Evolutionary conservation across 2,888 invertebrate genomes (phyloP).

Genomic region (Phortica magna): DNA sequence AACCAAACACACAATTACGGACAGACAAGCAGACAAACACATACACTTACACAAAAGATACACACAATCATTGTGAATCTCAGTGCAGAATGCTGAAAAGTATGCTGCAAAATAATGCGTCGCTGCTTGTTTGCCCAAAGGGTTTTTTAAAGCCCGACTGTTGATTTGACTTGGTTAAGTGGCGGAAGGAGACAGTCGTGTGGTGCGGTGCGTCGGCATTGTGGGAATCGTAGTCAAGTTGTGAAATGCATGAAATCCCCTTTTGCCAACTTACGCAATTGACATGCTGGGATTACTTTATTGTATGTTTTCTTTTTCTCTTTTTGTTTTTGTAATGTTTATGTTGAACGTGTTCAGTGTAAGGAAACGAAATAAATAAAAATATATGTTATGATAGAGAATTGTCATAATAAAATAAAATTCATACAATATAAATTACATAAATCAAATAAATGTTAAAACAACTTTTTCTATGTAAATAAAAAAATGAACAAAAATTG

Average conservation of each 20-base stretch:
- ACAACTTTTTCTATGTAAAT: no score
- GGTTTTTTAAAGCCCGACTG: no score
- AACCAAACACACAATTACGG: no score
- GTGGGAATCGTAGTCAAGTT: constrained; percentile 10
- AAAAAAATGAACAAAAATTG: no score
- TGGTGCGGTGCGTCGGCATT: not conserved
- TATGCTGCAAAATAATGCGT: no score
- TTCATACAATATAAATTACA: no score
- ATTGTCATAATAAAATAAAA: not conserved
- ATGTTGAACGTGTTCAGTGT: not conserved
- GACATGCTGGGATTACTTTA: constrained; percentile 6
- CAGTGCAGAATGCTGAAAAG: no score
- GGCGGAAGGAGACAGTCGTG: not conserved
- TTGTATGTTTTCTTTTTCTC: not conserved
- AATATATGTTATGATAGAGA: not conserved
- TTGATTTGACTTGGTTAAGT: not conserved
- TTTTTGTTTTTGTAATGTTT: not conserved
- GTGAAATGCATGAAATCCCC: constrained; percentile 21
- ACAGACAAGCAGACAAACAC: no score
- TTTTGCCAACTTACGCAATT: constrained; percentile 22
- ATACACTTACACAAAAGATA: not conserved
- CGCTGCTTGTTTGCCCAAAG: no score
- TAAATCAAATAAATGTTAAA: no score
- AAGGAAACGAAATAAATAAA: not conserved
- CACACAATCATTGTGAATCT: not conserved